These are phyloP conservation scores for Hydrotaea diabolus DNA, from an alignment of 2,888 invertebrate species.

Conservation along the genomic window DNA sequence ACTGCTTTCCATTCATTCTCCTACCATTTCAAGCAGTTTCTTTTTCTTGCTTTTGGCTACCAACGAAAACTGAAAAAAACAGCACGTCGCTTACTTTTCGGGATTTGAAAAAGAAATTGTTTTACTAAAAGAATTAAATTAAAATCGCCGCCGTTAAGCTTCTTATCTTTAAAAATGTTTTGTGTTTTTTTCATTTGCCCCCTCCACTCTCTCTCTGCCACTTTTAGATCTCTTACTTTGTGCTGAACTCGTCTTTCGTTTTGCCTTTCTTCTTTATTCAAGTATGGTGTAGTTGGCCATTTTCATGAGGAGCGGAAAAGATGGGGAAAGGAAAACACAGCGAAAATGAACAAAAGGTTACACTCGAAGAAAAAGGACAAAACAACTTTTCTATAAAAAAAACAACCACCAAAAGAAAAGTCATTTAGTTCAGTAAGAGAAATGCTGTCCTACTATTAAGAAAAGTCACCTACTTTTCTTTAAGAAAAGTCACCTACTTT, in stretches of 20 bases:
- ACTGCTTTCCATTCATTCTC: background rate
- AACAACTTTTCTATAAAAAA: background rate
- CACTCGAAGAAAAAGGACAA: background rate
- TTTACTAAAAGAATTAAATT: constrained; percentile 57
- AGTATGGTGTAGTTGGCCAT: constrained; percentile 27
- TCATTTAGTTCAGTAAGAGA: no score
- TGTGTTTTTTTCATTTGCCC: background rate
- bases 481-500: background rate
- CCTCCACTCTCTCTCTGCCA: background rate
- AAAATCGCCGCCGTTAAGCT: constrained; percentile 56
- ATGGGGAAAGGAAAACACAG: background rate
- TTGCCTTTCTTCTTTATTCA: background rate
- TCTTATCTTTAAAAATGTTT: constrained; percentile 55
- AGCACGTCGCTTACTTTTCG: no score
- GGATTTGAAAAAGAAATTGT: constrained; percentile 31
- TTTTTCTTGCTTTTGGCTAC: constrained; percentile 3
- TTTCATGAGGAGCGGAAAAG: constrained; percentile 22
- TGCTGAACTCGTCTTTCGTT: constrained; percentile 15
- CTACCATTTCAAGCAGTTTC: no score
- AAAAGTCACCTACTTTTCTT: no score
- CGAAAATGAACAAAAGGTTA: background rate
- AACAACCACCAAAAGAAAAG: background rate
- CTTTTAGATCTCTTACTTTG: constrained; percentile 23
- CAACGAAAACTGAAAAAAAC: background rate
- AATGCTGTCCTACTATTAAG: no score